Evolutionary conservation across 2,888 invertebrate genomes (phyloP).

Genomic region (Clepsis dumicolana): DNA sequence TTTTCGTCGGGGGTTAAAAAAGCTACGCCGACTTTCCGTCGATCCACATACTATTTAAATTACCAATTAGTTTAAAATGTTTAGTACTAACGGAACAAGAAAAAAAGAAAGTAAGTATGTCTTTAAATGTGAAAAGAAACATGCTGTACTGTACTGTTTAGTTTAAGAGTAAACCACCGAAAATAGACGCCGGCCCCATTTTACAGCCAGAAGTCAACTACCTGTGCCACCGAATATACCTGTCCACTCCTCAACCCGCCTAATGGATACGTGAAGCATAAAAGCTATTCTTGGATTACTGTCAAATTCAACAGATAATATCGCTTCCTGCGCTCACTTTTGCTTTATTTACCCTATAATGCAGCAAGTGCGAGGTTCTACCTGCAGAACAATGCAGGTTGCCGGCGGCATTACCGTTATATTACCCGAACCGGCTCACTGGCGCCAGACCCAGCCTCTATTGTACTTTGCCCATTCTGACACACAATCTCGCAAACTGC

Average conservation of each 20-base stretch:
- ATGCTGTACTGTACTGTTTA: neutral
- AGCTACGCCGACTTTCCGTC: neutral
- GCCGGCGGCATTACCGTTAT: constrained; percentile 70
- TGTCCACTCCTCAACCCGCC: constrained; percentile 20
- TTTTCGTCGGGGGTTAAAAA: no score
- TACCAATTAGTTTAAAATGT: no score
- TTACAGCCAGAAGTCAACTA: constrained; percentile 31
- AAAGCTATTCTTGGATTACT: constrained; percentile 68
- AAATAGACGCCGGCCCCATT: constrained; percentile 25
- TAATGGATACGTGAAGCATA: constrained; percentile 60
- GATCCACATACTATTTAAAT: neutral
- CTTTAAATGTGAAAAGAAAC: neutral
- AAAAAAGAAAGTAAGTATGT: neutral
- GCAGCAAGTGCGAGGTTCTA: constrained; percentile 58
- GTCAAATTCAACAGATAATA: constrained; percentile 60
- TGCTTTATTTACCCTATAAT: constrained; percentile 60
- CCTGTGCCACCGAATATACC: constrained; percentile 28
- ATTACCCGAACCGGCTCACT: constrained; percentile 65
- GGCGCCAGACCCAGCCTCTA: constrained; percentile 74
- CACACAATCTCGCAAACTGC: constrained; percentile 50
- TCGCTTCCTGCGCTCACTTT: constrained; percentile 74
- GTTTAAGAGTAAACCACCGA: constrained; percentile 13
- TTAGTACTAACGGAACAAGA: neutral
- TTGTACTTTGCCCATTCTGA: constrained; percentile 63
- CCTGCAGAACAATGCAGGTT: constrained; percentile 64